These are phyloP conservation scores for Notamacropus eugenii DNA, from an alignment of 2,797 vertebrate species.

Conservation along the genomic window DNA sequence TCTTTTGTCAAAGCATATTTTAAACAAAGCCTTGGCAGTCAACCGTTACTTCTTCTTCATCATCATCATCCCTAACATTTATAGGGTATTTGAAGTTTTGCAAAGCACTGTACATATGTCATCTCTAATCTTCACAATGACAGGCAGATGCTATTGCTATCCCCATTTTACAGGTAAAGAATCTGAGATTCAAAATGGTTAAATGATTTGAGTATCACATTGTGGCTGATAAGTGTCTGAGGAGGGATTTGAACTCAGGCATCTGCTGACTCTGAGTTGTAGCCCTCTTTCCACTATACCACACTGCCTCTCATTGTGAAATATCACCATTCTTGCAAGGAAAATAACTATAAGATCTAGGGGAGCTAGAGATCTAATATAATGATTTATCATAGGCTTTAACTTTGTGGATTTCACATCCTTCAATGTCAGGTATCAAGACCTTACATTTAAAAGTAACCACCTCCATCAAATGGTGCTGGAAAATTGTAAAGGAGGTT, in stretches of 20 bases:
- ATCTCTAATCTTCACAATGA: background rate
- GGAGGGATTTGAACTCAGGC: background rate
- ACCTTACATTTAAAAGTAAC: background rate
- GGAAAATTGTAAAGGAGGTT: background rate
- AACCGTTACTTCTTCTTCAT: background rate
- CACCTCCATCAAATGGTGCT: background rate
- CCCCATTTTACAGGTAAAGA: background rate
- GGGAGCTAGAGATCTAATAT: background rate
- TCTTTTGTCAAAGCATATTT: background rate
- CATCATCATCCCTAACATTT: background rate
- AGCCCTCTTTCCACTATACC: background rate
- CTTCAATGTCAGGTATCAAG: background rate
- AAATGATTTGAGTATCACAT: background rate
- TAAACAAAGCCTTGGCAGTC: background rate
- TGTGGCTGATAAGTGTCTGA: background rate
- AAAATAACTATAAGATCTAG: background rate
- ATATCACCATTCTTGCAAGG: background rate
- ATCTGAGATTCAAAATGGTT: background rate
- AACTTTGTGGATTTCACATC: conserved; percentile 25
- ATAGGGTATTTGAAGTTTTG: background rate
- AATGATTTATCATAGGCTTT: background rate
- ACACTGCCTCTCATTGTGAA: background rate
- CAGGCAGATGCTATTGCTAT: background rate
- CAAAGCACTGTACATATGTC: background rate
- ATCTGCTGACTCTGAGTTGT: background rate